Evolutionary conservation across 1,140 invertebrate genomes (phyloP).

Genomic region (Drosophila pectinifera): DNA sequence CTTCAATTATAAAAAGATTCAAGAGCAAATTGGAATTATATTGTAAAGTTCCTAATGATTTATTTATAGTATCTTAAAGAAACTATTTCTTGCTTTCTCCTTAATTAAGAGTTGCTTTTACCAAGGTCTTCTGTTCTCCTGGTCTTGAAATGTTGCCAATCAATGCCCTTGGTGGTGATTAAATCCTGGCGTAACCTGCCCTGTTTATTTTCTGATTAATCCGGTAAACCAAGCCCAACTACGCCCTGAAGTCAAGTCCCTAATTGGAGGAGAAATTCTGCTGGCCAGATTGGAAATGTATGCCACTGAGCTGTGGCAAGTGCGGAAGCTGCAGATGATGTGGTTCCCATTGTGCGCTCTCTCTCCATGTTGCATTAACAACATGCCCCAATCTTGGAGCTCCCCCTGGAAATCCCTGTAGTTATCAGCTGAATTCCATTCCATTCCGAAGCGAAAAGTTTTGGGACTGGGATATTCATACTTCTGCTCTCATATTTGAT

Average conservation of each 20-base stretch:
- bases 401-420: not conserved
- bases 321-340: conserved; percentile 3
- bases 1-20: too few species aligned
- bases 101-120: not conserved
- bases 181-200: too few species aligned
- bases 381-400: not conserved
- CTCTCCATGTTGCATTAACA: not conserved
- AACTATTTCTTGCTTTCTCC: not conserved
- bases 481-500: conserved; percentile 40
- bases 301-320: not conserved
- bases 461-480: conserved; percentile 29
- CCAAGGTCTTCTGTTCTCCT: too few species aligned
- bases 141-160: not conserved
- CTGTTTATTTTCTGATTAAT: conserved; percentile 3
- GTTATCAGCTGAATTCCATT: conserved; percentile 8
- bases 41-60: too few species aligned
- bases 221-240: not conserved
- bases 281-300: not conserved
- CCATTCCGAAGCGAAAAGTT: conserved; percentile 16
- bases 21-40: too few species aligned
- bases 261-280: conserved; percentile 15
- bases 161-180: too few species aligned
- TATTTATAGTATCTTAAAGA: not conserved
- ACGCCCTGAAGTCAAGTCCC: not conserved
- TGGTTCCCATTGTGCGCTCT: conserved; percentile 23